phyloP scores from a whole-genome alignment of 2,113 vertebrate species.

The Columba janthina region DNA sequence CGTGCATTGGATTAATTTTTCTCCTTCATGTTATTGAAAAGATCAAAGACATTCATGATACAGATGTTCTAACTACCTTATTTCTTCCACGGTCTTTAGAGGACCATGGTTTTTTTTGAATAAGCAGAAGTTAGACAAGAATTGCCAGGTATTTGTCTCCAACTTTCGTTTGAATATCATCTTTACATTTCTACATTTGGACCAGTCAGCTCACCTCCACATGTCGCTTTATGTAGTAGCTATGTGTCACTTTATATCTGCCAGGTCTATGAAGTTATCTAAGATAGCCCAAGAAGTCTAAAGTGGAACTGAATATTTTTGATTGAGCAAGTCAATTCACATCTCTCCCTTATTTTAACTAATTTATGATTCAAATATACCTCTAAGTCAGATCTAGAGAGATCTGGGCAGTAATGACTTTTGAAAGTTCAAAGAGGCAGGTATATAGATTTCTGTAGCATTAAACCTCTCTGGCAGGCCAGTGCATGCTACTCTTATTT shows the following conservation, averaged over 20 bases:
- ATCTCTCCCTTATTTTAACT: background rate
- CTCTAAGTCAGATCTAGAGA: background rate
- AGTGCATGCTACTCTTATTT: background rate
- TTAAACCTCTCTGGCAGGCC: rapidly evolving
- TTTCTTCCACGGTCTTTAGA: background rate
- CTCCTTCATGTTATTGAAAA: background rate
- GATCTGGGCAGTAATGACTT: background rate
- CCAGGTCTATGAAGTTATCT: background rate
- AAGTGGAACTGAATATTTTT: background rate
- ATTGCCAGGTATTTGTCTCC: background rate
- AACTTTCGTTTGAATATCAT: background rate
- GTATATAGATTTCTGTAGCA: background rate
- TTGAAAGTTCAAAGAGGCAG: background rate
- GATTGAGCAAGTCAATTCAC: background rate
- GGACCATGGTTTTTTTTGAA: background rate
- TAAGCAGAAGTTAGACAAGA: background rate
- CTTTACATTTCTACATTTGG: background rate
- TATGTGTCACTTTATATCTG: background rate
- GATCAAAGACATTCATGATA: rapidly evolving
- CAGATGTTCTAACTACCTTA: background rate
- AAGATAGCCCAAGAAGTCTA: background rate
- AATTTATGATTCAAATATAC: background rate
- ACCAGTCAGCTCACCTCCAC: background rate
- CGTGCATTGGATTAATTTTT: background rate
- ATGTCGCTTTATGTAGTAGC: background rate